phyloP scores from a whole-genome alignment of 2,797 vertebrate species.

The Chaenodraco wilsoni region DNA sequence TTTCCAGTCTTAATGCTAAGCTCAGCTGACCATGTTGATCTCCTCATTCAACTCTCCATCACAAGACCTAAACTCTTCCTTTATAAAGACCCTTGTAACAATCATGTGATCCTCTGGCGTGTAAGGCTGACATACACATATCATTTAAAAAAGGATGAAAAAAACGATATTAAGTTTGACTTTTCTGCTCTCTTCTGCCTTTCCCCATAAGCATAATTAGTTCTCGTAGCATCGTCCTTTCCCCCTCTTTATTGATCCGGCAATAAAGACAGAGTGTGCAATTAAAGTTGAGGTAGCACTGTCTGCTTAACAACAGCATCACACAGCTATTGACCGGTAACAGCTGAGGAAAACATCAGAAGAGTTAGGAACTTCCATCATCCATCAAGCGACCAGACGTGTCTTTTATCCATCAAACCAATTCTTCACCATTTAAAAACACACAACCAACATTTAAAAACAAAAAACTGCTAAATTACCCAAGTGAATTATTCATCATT shows the following conservation, averaged over 20 bases:
- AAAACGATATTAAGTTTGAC: not conserved
- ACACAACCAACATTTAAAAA: no score
- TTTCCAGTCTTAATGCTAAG: not conserved
- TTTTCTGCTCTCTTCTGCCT: not conserved
- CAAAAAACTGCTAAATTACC: no score
- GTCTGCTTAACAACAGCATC: not conserved
- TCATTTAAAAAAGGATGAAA: not conserved
- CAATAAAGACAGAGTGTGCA: not conserved
- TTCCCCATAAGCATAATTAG: not conserved
- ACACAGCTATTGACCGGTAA: not conserved
- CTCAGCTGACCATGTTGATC: not conserved
- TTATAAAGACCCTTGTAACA: not conserved
- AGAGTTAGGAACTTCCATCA: not conserved
- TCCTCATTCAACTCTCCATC: not conserved
- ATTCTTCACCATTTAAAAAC: no score
- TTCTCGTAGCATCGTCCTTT: not conserved
- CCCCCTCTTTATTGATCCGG: constrained; percentile 1
- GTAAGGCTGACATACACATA: not conserved
- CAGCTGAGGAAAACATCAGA: constrained; percentile 4
- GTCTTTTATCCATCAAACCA: no score
- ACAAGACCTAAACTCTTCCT: not conserved
- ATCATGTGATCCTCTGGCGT: not conserved
- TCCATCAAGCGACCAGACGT: not conserved
- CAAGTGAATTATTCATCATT: no score
- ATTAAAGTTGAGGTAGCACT: not conserved